A percentile compares a stretch with the other conserved stretches of the same genome.
Evolutionary conservation across 2,888 invertebrate species (phyloP).

Genomic region (Trichopria drosophilae): DNA sequence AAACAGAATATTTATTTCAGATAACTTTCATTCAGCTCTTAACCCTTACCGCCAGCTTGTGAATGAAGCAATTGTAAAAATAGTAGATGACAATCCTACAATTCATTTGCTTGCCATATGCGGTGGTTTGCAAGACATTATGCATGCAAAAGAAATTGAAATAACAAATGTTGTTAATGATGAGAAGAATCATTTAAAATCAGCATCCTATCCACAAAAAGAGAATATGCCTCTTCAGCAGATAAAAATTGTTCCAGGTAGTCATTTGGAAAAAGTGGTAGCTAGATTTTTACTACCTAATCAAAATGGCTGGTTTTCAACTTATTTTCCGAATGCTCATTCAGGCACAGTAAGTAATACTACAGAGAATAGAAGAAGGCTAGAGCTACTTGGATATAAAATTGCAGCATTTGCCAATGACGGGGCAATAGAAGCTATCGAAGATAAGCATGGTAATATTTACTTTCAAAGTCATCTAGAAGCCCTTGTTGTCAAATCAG

Average conservation of each 20-base stretch:
- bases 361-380: constrained; percentile 15
- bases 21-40: constrained; percentile 14
- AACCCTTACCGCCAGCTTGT: constrained; percentile 12
- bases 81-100: constrained; percentile 18
- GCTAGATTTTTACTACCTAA: constrained; percentile 14
- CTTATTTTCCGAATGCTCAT: constrained; percentile 15
- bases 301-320: constrained; percentile 18
- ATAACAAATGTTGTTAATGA: constrained; percentile 3
- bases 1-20: constrained; percentile 17
- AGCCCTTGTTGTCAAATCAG: constrained; percentile 17
- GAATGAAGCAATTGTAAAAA: constrained; percentile 18
- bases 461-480: constrained; percentile 19
- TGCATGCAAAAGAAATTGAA: constrained; percentile 16
- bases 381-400: constrained; percentile 18
- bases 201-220: constrained; percentile 12
- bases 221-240: constrained; percentile 15
- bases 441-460: constrained; percentile 18
- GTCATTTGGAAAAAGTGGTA: constrained; percentile 13
- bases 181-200: constrained; percentile 8
- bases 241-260: constrained; percentile 16
- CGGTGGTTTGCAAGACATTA: constrained; percentile 15
- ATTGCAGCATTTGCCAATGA: constrained; percentile 19
- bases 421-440: constrained; percentile 17
- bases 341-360: constrained; percentile 15
- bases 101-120: constrained; percentile 18